Evolutionary conservation across 2,113 vertebrate genomes (phyloP).

Genomic region (Macroglossus sobrinus): DNA sequence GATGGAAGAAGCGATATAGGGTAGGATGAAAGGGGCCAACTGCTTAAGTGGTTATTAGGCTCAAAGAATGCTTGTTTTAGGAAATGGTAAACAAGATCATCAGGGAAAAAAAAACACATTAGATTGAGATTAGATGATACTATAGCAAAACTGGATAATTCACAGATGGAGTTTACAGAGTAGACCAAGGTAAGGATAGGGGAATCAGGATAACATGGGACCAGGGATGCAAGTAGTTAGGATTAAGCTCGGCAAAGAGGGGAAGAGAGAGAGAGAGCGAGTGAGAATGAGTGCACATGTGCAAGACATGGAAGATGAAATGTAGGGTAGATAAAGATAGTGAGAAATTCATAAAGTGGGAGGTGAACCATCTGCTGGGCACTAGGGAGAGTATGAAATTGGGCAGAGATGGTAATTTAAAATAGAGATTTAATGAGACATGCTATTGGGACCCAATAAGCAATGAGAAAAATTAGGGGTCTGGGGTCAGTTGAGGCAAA

Average conservation of each 20-base stretch:
- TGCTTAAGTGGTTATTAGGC: background rate
- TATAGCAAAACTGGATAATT: background rate
- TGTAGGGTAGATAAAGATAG: background rate
- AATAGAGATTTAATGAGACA: background rate
- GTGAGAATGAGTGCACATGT: no score
- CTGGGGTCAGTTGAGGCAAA: background rate
- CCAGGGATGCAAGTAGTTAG: background rate
- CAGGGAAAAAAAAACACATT: background rate
- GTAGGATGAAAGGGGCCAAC: background rate
- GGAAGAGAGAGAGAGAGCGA: background rate
- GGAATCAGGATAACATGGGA: background rate
- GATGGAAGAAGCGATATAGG: background rate
- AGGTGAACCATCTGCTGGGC: background rate
- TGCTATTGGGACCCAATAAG: background rate
- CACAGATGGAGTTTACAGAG: background rate
- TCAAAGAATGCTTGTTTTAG: background rate
- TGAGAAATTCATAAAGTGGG: background rate
- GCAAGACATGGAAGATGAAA: background rate
- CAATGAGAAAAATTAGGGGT: background rate
- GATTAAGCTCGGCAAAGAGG: background rate
- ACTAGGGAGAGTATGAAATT: background rate
- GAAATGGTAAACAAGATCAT: background rate
- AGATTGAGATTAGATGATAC: background rate
- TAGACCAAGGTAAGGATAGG: background rate
- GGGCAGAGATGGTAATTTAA: background rate